Evolutionary conservation across 2,113 vertebrate species (phyloP), one percentile per base, ranked within the genome.

Genomic region (Leiothrix lutea): DNA sequence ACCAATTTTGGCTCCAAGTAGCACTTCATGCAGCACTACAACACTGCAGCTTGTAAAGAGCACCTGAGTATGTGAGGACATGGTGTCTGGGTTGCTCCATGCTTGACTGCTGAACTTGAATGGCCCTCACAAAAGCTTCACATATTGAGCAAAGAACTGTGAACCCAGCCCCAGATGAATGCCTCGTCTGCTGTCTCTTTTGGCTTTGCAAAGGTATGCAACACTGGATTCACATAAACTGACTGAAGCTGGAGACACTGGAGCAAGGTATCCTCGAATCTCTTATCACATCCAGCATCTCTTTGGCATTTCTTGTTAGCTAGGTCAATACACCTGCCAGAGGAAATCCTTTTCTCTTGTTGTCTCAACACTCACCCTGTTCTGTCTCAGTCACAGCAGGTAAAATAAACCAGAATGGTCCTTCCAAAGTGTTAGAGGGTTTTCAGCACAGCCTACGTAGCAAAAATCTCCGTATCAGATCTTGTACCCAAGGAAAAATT

Each of bases 71-170:
- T 3, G 17, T 78, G 90, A 86, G 71, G 44, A 64, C 20, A 6
- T 54, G 50, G 56, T 94, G 51, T 73, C 90, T 94, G 51, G 18
- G 15, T 45, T 62, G 65, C 60, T 93, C 42, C 25, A 5, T 70
- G 82, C 88, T 93, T 94, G 82, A 26, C 82, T 90, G 69, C 62
- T 90, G 67, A 90, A 60, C 56, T 92, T 91, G 82, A 44, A 29
- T 80, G 64, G 33, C 72, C 65, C 80, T 93, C 40, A 24, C 56
- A 70, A 88, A 85, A 88, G n/a, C 70, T 47, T 86, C 54, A 57
- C 16, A 15, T 66, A 50, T 9, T 92, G 81, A 83, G 54, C 51
- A 64, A 73, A 73, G 58, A 83, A 25, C 71, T 57, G n/a, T 79
- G 87, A 91, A 87, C n/a, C 26, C 67, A 92, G 62, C 60, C 33